phyloP scores from a whole-genome alignment of 2,113 vertebrate species.

The Nothocercus nigrocapillus region DNA sequence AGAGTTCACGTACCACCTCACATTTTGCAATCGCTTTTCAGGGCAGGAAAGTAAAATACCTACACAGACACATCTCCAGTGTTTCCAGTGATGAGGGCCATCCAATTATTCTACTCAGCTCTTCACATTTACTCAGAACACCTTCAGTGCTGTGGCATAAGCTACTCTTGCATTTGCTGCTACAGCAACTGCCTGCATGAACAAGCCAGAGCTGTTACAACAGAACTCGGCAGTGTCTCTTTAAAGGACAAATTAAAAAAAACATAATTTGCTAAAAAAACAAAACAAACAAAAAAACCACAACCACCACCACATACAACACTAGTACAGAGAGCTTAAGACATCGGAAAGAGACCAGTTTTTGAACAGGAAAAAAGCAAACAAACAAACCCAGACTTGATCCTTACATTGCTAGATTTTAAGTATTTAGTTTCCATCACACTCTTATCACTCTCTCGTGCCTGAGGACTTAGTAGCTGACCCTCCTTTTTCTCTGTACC shows the following conservation, averaged over 20 bases:
- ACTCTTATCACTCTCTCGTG: not conserved
- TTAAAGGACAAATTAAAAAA: not conserved
- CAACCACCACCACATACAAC: no score
- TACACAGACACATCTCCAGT: not conserved
- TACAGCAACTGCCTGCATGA: not conserved
- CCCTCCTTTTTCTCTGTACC: not conserved
- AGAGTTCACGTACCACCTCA: not conserved
- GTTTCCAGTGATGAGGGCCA: accelerated
- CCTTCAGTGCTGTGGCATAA: not conserved
- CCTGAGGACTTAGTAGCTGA: not conserved
- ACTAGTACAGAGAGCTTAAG: not conserved
- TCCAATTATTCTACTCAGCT: not conserved
- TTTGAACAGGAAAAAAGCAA: not conserved
- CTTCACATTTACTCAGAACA: not conserved
- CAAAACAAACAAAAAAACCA: not conserved
- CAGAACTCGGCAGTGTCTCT: not conserved
- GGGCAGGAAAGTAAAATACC: not conserved
- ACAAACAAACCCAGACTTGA: not conserved
- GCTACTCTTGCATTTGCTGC: not conserved
- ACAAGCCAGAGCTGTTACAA: accelerated
- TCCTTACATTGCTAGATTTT: not conserved
- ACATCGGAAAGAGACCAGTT: not conserved
- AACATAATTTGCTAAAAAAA: not conserved
- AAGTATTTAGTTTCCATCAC: not conserved
- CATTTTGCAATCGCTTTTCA: not conserved